Conservation (phyloP, 2,113 vertebrate species). For the Arothron firmamentum region DNA sequence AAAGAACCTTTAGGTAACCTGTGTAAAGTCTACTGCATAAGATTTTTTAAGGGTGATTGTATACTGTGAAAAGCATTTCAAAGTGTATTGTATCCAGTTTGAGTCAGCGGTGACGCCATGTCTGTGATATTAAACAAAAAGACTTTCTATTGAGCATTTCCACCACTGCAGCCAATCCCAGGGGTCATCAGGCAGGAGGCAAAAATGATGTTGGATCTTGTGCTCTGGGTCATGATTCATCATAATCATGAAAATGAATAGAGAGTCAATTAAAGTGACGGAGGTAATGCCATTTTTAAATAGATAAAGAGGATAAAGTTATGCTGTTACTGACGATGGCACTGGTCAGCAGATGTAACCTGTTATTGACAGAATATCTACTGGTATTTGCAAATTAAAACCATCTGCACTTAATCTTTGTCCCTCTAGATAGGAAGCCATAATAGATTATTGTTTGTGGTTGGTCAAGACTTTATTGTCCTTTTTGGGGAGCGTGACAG, state of each 20-base stretch:
- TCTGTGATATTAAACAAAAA: no score
- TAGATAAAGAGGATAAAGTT: neutral
- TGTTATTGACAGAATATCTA: neutral
- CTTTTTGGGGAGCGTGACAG: conserved; percentile 17
- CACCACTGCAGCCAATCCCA: no score
- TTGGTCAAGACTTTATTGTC: neutral
- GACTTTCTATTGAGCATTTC: no score
- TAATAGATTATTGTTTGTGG: neutral
- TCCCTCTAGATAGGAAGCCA: neutral
- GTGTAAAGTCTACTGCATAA: no score
- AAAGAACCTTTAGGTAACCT: no score
- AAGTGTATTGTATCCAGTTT: no score
- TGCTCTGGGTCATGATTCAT: neutral
- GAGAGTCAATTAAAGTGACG: neutral
- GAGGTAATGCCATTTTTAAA: neutral
- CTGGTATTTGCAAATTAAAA: conserved; percentile 6
- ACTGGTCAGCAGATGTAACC: neutral
- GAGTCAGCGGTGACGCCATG: no score
- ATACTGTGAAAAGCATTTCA: no score
- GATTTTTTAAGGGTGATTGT: no score
- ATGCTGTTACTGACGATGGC: neutral
- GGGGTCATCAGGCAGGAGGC: no score
- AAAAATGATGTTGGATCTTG: no score
- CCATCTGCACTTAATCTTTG: neutral
- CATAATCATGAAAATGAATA: neutral